These are phyloP conservation scores for Neotragus moschatus DNA, from an alignment of 2,113 vertebrate genomes.

Conservation along the genomic window DNA sequence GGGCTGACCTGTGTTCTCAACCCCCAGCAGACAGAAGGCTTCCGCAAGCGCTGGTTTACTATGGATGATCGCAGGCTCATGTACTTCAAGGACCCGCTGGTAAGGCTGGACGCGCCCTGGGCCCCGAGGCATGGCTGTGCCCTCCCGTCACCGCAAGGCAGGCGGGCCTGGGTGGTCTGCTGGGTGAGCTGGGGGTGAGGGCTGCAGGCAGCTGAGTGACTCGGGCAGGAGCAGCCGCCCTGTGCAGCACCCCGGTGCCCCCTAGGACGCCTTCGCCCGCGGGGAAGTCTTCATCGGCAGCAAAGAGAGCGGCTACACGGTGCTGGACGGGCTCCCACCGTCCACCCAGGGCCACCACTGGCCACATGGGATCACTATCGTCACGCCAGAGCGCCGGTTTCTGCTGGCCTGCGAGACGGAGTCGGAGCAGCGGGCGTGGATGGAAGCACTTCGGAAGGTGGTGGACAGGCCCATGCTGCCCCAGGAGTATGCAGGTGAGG, in stretches of 20 bases:
- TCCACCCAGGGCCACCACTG: conserved; percentile 93
- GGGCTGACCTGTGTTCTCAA: rapidly evolving
- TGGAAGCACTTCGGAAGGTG: conserved; percentile 91
- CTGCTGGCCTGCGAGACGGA: conserved; percentile 95
- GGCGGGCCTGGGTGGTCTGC: neutral
- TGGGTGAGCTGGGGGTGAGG: neutral
- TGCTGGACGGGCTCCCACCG: conserved; percentile 88
- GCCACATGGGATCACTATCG: conserved; percentile 95
- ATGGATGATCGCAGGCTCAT: conserved; percentile 96
- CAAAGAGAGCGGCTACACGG: conserved; percentile 94
- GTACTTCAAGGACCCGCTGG: conserved; percentile 98
- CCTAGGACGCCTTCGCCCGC: conserved; percentile 93
- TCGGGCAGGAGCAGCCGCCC: neutral
- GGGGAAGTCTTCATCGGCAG: conserved; percentile 98
- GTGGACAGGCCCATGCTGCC: conserved; percentile 96
- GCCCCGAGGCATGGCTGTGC: too few species aligned
- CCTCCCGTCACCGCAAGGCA: neutral
- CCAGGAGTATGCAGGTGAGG: conserved; percentile 95
- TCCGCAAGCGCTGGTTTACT: conserved; percentile 97
- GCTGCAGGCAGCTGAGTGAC: neutral
- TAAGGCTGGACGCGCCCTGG: conserved; percentile 68
- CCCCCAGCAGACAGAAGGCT: conserved; percentile 93
- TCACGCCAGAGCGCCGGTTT: conserved; percentile 95
- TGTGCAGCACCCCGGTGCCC: neutral
- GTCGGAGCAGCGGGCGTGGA: conserved; percentile 91